Evolutionary conservation across 1,140 invertebrate species (phyloP).

Genomic region (Drosophila rhopaloa): DNA sequence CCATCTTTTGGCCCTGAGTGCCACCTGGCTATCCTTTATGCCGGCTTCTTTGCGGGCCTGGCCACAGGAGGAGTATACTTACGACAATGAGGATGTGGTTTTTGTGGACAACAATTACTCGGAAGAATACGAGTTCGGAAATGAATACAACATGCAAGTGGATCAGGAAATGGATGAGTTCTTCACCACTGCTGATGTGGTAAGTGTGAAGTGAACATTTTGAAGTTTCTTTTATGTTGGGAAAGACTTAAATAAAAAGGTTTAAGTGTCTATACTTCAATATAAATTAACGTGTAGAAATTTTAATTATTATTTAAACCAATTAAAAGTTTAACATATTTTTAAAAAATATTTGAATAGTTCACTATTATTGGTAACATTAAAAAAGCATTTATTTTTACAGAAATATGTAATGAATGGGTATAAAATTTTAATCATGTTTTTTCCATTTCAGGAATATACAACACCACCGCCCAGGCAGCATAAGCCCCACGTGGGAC

Average conservation of each 20-base stretch:
- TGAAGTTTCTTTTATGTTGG: too few species aligned
- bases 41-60: constrained; percentile 71
- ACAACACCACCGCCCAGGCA: constrained; percentile 79
- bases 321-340: too few species aligned
- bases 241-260: too few species aligned
- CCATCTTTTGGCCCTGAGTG: constrained; percentile 70
- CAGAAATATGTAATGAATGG: not conserved
- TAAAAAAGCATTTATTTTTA: too few species aligned
- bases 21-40: constrained; percentile 75
- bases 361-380: too few species aligned
- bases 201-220: constrained; percentile 4
- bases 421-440: too few species aligned
- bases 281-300: too few species aligned
- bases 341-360: too few species aligned
- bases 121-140: constrained; percentile 80
- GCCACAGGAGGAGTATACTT: constrained; percentile 82
- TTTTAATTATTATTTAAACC: too few species aligned
- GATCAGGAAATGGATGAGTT: constrained; percentile 82
- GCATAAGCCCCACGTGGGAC: constrained; percentile 84
- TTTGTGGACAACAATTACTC: constrained; percentile 78
- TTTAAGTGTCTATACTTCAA: too few species aligned
- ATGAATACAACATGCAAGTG: constrained; percentile 66
- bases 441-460: constrained; percentile 56
- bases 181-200: constrained; percentile 80
- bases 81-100: constrained; percentile 77